phyloP scores from a whole-genome alignment of 1,140 invertebrate species.

The Heterodera carotae region DNA sequence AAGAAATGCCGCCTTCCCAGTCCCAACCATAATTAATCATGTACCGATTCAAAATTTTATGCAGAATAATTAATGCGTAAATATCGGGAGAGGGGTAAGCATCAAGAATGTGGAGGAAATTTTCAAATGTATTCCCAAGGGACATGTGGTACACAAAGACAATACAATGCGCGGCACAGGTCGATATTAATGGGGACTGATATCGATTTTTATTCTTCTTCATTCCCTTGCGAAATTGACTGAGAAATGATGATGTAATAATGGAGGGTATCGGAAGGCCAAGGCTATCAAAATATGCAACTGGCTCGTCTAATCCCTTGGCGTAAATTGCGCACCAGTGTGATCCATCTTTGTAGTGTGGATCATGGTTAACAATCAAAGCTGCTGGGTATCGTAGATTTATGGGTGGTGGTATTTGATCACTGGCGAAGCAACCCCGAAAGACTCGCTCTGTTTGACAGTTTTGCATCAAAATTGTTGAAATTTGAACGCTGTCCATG shows the following conservation, averaged over 20 bases:
- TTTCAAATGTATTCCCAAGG: neutral
- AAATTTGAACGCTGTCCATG: slow-evolving; percentile 1
- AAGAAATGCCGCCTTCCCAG: no score
- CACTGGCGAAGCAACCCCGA: slow-evolving; percentile 12
- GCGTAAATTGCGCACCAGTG: slow-evolving; percentile 11
- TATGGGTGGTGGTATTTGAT: neutral
- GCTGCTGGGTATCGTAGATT: slow-evolving; percentile 11
- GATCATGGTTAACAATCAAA: neutral
- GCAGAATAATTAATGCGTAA: neutral
- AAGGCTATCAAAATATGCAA: slow-evolving; percentile 13
- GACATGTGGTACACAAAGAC: neutral
- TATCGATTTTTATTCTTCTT: neutral
- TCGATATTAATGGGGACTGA: neutral
- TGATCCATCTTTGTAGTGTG: neutral
- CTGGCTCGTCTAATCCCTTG: neutral
- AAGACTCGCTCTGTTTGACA: neutral
- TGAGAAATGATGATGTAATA: neutral
- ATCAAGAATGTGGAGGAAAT: neutral
- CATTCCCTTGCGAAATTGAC: neutral
- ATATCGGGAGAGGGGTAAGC: neutral
- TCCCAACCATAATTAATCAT: no score
- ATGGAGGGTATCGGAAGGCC: neutral
- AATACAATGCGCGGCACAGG: slow-evolving; percentile 5
- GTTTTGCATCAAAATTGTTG: slow-evolving; percentile 7
- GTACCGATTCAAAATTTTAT: slow-evolving; percentile 5